phyloP scores from a whole-genome alignment of 2,888 invertebrate species.

The Atethmia centrago region DNA sequence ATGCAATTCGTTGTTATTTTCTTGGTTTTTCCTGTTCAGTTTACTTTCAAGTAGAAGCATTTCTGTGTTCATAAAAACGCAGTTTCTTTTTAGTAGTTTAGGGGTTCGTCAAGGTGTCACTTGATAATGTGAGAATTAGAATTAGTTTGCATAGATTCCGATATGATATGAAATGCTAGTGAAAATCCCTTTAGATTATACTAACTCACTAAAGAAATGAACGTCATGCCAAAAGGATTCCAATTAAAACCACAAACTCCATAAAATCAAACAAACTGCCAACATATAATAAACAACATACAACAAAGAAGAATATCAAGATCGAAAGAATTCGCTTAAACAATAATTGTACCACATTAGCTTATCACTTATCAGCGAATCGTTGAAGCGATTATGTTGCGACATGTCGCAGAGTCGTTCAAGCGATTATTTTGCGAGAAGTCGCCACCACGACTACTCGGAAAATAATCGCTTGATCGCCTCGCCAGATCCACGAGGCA shows the following conservation, averaged over 20 bases:
- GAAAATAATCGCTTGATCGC: constrained; percentile 16
- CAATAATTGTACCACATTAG: constrained; percentile 29
- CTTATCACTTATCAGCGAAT: constrained; percentile 44
- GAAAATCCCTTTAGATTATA: background rate
- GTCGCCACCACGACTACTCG: background rate
- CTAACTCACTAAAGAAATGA: background rate
- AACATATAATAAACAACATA: constrained; percentile 14
- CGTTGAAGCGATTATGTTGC: constrained; percentile 39
- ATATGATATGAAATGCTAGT: background rate
- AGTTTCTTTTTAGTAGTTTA: background rate
- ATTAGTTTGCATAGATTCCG: background rate
- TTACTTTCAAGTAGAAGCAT: constrained; percentile 2
- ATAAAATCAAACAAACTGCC: no score
- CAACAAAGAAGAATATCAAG: background rate
- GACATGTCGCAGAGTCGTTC: constrained; percentile 29
- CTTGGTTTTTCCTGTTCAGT: background rate
- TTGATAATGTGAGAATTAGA: background rate
- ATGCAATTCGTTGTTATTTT: background rate
- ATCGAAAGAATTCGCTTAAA: constrained; percentile 20
- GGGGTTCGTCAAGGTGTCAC: background rate
- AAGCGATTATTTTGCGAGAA: constrained; percentile 41
- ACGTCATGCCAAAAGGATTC: background rate
- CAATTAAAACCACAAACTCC: background rate
- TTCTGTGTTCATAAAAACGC: background rate
- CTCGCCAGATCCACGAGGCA: constrained; percentile 37